These are phyloP conservation scores for Sceloporus undulatus DNA, from an alignment of 2,113 vertebrate genomes.

Conservation along the genomic window DNA sequence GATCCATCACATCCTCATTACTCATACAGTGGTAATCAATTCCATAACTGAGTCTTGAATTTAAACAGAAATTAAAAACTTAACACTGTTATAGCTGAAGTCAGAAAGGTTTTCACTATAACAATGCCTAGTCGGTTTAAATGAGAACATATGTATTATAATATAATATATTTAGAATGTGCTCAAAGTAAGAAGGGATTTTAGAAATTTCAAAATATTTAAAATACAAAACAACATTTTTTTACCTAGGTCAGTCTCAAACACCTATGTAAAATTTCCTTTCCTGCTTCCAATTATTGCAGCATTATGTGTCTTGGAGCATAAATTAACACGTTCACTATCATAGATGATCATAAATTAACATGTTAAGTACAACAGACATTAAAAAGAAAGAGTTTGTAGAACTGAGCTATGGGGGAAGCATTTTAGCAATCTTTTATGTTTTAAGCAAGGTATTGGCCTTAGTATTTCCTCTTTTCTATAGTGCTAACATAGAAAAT, in stretches of 20 bases:
- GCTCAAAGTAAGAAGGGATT: not conserved
- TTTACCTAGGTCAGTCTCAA: constrained; percentile 48
- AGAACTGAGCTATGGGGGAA: constrained; percentile 60
- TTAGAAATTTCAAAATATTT: constrained; percentile 43
- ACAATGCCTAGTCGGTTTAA: not conserved
- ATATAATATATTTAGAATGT: not conserved
- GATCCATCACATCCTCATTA: not conserved
- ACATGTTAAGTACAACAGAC: constrained; percentile 54
- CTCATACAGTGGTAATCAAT: not conserved
- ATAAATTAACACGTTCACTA: constrained; percentile 63
- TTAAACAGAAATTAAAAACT: not conserved
- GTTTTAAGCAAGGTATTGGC: constrained; percentile 68
- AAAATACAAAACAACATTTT: not conserved
- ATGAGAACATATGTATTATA: too few relatives aligned
- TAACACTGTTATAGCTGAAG: not conserved
- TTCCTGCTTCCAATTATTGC: constrained; percentile 53
- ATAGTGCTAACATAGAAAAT: constrained; percentile 50
- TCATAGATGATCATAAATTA: constrained; percentile 63
- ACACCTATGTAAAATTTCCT: constrained; percentile 47
- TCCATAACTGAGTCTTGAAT: not conserved
- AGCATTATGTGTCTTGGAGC: constrained; percentile 42
- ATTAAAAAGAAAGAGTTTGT: constrained; percentile 60
- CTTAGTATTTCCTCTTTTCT: constrained; percentile 39
- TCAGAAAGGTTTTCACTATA: not conserved
- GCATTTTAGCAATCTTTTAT: constrained; percentile 64